phyloP scores from a whole-genome alignment of 2,888 invertebrate species.

The Heteromurus nitidus region DNA sequence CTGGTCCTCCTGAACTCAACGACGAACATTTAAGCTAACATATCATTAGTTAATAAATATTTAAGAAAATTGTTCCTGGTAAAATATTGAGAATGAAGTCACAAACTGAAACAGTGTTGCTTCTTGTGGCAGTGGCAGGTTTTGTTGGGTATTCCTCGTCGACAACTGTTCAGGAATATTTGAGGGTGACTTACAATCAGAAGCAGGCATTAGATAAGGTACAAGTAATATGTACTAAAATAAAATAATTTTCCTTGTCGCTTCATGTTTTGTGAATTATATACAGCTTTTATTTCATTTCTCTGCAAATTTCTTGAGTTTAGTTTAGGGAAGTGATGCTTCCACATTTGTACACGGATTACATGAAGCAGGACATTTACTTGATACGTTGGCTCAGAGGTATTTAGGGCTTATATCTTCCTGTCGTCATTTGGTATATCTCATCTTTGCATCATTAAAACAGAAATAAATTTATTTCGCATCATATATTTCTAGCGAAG shows the following conservation, averaged over 20 bases:
- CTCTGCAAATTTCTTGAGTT: neutral
- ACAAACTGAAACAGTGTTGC: neutral
- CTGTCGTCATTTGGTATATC: too few relatives aligned
- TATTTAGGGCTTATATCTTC: too few relatives aligned
- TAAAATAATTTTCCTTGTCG: too few relatives aligned
- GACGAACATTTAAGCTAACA: too few relatives aligned
- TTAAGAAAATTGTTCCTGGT: too few relatives aligned
- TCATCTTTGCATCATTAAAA: neutral
- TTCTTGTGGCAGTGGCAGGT: neutral
- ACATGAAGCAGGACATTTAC: conserved; percentile 34
- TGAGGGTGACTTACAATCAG: neutral
- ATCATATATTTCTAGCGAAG: conserved; percentile 15
- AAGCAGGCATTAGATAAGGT: conserved; percentile 12
- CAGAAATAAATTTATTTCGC: neutral
- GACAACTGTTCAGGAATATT: neutral
- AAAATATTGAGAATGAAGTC: neutral
- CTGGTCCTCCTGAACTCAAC: too few relatives aligned
- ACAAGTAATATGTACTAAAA: neutral
- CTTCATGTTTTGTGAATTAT: too few relatives aligned
- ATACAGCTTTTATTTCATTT: neutral
- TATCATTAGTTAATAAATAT: too few relatives aligned
- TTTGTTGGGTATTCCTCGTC: neutral
- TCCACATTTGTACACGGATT: conserved; percentile 5
- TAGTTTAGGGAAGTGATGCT: neutral
- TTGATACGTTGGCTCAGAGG: conserved; percentile 42